Conservation (phyloP, 2,797 vertebrate genomes). For the Anguilla pacifica region DNA sequence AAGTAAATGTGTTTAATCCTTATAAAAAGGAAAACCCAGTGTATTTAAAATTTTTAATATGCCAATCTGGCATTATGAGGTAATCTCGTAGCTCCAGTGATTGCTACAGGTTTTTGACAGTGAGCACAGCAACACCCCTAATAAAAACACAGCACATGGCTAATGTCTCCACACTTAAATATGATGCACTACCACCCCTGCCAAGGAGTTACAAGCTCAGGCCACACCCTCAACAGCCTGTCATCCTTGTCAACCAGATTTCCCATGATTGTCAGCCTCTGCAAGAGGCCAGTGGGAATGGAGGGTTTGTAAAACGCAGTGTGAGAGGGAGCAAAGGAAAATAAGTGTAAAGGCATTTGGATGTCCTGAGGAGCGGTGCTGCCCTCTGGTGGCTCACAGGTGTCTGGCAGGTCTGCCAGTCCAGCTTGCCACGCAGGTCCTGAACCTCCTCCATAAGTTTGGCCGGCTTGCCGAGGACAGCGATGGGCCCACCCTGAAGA, state of each 20-base stretch:
- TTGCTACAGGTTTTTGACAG: not conserved
- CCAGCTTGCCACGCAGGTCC: constrained; percentile 69
- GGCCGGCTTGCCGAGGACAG: constrained; percentile 70
- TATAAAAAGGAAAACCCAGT: not conserved
- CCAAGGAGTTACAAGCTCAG: not conserved
- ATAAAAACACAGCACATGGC: not conserved
- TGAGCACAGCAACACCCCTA: not conserved
- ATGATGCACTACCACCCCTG: not conserved
- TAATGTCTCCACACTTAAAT: not conserved
- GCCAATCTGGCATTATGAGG: not conserved
- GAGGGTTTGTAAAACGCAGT: constrained; percentile 74
- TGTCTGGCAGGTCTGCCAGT: constrained; percentile 47
- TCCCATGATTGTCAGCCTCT: constrained; percentile 74
- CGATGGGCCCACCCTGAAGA: constrained; percentile 69
- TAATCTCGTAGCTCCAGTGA: not conserved
- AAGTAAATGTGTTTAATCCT: no score
- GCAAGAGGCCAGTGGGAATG: constrained; percentile 78
- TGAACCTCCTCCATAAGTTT: constrained; percentile 77
- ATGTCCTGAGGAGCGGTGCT: constrained; percentile 37
- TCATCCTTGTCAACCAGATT: constrained; percentile 79
- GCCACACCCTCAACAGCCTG: constrained; percentile 51
- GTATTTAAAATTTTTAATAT: not conserved
- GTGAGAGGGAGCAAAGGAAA: constrained; percentile 80
- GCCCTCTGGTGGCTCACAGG: constrained; percentile 28
- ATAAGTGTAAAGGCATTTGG: constrained; percentile 74